phyloP scores from a whole-genome alignment of 2,888 invertebrate genomes.

The Boloria selene region DNA sequence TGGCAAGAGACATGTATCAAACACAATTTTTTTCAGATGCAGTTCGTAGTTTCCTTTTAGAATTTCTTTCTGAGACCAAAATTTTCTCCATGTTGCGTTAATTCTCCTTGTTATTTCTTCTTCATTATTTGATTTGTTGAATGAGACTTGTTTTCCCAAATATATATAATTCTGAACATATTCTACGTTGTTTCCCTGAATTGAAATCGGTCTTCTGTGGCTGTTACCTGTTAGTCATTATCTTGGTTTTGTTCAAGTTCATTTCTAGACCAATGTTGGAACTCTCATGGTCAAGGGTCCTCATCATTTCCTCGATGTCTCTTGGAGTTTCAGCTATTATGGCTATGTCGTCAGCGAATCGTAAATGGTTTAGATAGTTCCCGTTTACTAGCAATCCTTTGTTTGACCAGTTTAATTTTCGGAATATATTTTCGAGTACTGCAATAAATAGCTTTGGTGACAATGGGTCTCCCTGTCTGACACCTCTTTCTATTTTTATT shows the following conservation, averaged over 20 bases:
- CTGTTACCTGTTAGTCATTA: constrained; percentile 2
- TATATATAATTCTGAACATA: constrained; percentile 34
- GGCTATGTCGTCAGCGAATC: too few relatives aligned
- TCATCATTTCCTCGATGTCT: constrained; percentile 15
- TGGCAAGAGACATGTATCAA: constrained; percentile 29
- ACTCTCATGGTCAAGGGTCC: constrained; percentile 5
- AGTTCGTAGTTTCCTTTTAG: constrained; percentile 13
- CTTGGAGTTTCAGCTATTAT: background rate
- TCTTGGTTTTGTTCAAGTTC: constrained; percentile 23
- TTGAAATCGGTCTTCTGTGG: background rate
- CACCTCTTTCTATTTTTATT: background rate
- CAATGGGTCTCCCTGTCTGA: constrained; percentile 8
- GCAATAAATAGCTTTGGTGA: constrained; percentile 1
- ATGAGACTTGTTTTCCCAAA: constrained; percentile 35
- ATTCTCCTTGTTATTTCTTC: constrained; percentile 35
- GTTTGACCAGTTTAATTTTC: background rate
- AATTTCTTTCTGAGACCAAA: constrained; percentile 20
- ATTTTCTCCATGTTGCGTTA: constrained; percentile 34
- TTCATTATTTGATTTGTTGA: constrained; percentile 18
- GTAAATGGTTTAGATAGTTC: too few relatives aligned
- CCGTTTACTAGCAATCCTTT: too few relatives aligned
- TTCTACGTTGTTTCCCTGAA: constrained; percentile 9
- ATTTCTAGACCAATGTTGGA: constrained; percentile 20
- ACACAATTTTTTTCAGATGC: constrained; percentile 26
- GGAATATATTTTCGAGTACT: constrained; percentile 2